A percentile compares a stretch with the other conserved stretches of the same genome.
Evolutionary conservation across 2,888 invertebrate species (phyloP).

Genomic region (Syrphus vitripennis): DNA sequence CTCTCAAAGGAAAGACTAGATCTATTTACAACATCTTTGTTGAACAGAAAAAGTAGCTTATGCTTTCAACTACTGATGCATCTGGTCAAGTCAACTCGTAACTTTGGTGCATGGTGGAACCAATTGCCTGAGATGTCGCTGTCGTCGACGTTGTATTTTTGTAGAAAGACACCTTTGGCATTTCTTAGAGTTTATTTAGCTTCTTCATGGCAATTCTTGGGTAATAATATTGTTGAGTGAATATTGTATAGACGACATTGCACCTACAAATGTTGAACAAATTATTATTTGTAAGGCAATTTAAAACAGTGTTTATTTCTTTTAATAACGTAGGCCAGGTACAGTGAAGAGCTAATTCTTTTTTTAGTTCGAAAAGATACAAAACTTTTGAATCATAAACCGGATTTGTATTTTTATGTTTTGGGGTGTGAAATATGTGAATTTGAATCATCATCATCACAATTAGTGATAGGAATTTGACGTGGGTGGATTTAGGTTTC

Average conservation of each 20-base stretch:
- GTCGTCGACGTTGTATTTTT: not conserved
- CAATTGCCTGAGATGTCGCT: slow-evolving; percentile 16
- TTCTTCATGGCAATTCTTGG: not conserved
- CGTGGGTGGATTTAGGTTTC: not conserved
- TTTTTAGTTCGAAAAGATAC: not conserved
- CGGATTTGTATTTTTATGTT: not conserved
- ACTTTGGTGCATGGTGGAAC: slow-evolving; percentile 25
- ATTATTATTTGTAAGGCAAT: slow-evolving; percentile 2
- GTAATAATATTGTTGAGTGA: slow-evolving; percentile 11
- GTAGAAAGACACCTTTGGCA: slow-evolving; percentile 11
- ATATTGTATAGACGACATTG: not conserved
- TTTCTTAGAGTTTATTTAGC: slow-evolving; percentile 34
- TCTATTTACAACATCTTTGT: slow-evolving; percentile 38
- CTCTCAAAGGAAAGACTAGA: not conserved
- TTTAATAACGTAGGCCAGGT: too few species aligned
- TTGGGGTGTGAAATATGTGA: not conserved
- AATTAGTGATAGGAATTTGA: not conserved
- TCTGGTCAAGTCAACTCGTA: slow-evolving; percentile 22
- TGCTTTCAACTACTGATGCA: not conserved
- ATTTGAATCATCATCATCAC: slow-evolving; percentile 1
- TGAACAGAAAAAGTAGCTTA: slow-evolving; percentile 42
- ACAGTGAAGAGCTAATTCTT: not conserved
- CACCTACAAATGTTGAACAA: not conserved
- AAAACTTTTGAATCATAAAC: not conserved
- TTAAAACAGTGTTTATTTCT: not conserved